These are phyloP conservation scores for Drosophila simulans DNA, from an alignment of 1,140 invertebrate genomes.

Conservation along the genomic window DNA sequence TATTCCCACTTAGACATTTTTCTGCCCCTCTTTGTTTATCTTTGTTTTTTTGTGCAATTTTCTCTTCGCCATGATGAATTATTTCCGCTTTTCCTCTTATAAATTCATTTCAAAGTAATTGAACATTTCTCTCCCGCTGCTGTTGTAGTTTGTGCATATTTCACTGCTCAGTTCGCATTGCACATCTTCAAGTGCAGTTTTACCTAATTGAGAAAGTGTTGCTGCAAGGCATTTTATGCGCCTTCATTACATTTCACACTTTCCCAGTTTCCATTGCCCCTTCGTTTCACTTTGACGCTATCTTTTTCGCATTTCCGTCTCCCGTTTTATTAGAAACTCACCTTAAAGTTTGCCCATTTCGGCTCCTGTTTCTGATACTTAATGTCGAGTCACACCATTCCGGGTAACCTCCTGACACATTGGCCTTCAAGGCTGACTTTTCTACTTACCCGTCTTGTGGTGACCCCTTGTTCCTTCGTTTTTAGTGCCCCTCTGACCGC, in stretches of 20 bases:
- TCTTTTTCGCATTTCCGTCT: not conserved
- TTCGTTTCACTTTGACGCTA: slow-evolving; percentile 10
- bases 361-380: slow-evolving; percentile 12
- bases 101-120: slow-evolving; percentile 1
- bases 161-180: not conserved
- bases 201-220: slow-evolving; percentile 30
- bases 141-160: not conserved
- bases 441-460: not conserved
- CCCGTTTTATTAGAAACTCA: slow-evolving; percentile 17
- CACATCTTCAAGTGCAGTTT: slow-evolving; percentile 1
- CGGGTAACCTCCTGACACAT: slow-evolving; percentile 55
- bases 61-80: not conserved
- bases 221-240: slow-evolving; percentile 6
- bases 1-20: slow-evolving; percentile 2
- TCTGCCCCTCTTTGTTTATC: not conserved
- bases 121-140: not conserved
- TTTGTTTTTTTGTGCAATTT: not conserved
- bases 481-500: not conserved
- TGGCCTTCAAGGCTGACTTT: slow-evolving; percentile 32
- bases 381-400: slow-evolving; percentile 1
- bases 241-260: slow-evolving; percentile 7
- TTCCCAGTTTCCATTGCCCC: slow-evolving; percentile 1
- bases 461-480: no score
- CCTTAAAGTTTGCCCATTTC: slow-evolving; percentile 16
- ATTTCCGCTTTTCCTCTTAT: not conserved